These are phyloP conservation scores for Eurytoma adleriae DNA, from an alignment of 2,888 invertebrate species.

Conservation along the genomic window DNA sequence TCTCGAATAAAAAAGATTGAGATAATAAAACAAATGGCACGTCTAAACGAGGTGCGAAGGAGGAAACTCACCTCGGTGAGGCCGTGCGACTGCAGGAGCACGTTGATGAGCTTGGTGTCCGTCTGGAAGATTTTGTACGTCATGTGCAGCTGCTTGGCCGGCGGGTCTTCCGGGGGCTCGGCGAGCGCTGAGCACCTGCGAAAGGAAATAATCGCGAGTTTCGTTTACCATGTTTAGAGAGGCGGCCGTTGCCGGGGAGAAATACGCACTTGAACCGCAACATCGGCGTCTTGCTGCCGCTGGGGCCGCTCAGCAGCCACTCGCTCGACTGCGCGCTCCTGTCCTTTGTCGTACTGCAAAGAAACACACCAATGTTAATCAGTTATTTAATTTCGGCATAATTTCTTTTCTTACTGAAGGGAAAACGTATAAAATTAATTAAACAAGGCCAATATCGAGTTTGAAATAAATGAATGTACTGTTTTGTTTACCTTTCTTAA, in stretches of 20 bases:
- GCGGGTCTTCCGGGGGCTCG: conserved; percentile 72
- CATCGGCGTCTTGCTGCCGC: conserved; percentile 69
- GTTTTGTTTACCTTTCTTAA: too few species aligned
- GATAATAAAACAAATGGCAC: conserved; percentile 36
- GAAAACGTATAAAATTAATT: too few species aligned
- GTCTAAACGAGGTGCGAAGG: neutral
- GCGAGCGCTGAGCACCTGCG: conserved; percentile 73
- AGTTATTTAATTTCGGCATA: neutral
- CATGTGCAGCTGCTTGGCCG: conserved; percentile 80
- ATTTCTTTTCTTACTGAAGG: neutral
- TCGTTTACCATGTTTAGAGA: conserved; percentile 26
- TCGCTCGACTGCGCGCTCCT: conserved; percentile 67
- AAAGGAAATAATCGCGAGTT: conserved; percentile 34
- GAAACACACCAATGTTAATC: conserved; percentile 17
- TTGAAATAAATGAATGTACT: too few species aligned
- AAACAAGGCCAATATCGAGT: too few species aligned
- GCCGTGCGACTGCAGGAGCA: conserved; percentile 87
- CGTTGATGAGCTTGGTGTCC: conserved; percentile 87
- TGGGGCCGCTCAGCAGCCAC: conserved; percentile 71
- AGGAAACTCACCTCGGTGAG: conserved; percentile 80
- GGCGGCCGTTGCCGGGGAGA: conserved; percentile 2
- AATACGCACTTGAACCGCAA: conserved; percentile 72
- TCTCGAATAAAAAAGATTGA: neutral
- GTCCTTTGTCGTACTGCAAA: conserved; percentile 69
- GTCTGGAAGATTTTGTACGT: conserved; percentile 89